These are phyloP conservation scores for Phyllostomus hastatus DNA, from an alignment of 2,113 vertebrate species.

Conservation along the genomic window DNA sequence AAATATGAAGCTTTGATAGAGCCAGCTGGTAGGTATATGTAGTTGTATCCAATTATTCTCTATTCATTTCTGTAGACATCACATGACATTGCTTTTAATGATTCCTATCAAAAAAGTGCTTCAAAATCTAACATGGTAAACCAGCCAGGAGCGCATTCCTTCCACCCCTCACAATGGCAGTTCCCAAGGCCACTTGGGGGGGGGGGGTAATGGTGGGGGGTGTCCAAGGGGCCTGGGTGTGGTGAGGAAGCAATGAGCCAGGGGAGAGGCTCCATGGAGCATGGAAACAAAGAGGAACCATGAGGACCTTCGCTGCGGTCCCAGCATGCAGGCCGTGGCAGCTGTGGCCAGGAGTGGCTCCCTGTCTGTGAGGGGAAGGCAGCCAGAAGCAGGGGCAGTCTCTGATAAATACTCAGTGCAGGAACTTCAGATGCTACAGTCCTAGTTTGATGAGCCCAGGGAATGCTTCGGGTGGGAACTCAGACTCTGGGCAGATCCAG, in stretches of 20 bases:
- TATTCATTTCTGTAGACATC: not conserved
- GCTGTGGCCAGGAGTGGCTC: too few species aligned
- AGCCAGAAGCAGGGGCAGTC: not conserved
- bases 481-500: not conserved
- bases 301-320: fast-evolving
- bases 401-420: not conserved
- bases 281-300: not conserved
- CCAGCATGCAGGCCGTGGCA: not conserved
- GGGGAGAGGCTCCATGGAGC: not conserved
- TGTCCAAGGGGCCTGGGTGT: too few species aligned
- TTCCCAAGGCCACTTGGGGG: not conserved
- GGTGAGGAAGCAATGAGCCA: not conserved
- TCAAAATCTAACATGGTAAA: not conserved
- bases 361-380: not conserved
- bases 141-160: not conserved
- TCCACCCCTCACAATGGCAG: not conserved
- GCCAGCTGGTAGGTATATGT: not conserved
- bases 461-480: not conserved
- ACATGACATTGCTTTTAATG: not conserved
- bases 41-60: not conserved
- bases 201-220: too few species aligned
- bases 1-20: not conserved
- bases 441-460: not conserved
- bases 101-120: not conserved
- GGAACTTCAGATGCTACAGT: not conserved